Evolutionary conservation across 1,140 invertebrate species (phyloP).

Genomic region (Spodoptera frugiperda): DNA sequence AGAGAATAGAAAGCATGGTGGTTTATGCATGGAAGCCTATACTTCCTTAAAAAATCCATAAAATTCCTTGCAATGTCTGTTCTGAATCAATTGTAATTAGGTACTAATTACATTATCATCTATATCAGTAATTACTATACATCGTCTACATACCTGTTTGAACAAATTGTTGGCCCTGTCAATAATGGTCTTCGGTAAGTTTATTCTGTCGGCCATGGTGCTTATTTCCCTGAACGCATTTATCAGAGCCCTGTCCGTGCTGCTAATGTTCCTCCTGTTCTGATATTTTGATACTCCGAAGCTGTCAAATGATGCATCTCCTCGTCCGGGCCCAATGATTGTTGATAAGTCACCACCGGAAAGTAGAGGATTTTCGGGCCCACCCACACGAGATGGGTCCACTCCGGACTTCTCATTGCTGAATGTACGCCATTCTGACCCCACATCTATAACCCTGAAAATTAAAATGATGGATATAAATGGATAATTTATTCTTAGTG

Average conservation of each 20-base stretch:
- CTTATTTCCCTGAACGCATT: conserved; percentile 99
- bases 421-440: conserved; percentile 99
- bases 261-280: conserved; percentile 96
- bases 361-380: conserved; percentile 97
- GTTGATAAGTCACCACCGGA: conserved; percentile 99
- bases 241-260: conserved; percentile 96
- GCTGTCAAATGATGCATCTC: conserved; percentile 92
- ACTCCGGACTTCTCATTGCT: conserved; percentile 98
- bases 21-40: too few species aligned
- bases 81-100: too few species aligned
- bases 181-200: conserved; percentile 97
- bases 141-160: conserved; percentile 90
- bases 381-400: conserved; percentile 99
- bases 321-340: conserved; percentile 97
- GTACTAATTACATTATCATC: too few species aligned
- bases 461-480: background rate
- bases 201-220: conserved; percentile 99
- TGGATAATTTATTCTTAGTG: too few species aligned
- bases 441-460: conserved; percentile 98
- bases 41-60: too few species aligned
- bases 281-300: conserved; percentile 97
- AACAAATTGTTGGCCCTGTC: conserved; percentile 98
- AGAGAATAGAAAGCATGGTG: too few species aligned
- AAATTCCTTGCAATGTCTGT: too few species aligned
- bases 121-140: too few species aligned